These are phyloP conservation scores for Apostichopus californicus DNA, from an alignment of 35 echinoderm and acorn worm genomes.

Conservation along the genomic window DNA sequence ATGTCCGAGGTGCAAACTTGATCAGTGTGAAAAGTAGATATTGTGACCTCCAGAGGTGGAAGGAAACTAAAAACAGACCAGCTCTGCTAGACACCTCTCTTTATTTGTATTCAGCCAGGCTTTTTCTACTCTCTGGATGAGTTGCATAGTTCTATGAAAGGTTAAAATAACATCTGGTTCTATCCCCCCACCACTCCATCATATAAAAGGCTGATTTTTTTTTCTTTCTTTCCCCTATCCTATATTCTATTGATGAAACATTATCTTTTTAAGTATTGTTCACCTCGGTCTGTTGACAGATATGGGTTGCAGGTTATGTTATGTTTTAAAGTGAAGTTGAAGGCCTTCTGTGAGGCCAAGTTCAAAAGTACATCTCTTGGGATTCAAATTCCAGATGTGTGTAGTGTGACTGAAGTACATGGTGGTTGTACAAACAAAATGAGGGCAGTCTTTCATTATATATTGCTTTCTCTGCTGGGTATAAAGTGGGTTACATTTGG, in stretches of 20 bases:
- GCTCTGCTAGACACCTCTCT: not conserved
- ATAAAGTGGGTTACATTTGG: too few species aligned
- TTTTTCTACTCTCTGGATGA: not conserved
- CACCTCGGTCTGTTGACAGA: not conserved
- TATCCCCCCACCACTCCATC: not conserved
- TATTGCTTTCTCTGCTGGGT: too few species aligned
- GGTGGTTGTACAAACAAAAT: not conserved
- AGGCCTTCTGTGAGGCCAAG: slow-evolving; percentile 19
- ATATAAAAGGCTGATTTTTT: not conserved
- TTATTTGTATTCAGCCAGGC: not conserved
- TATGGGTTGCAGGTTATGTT: slow-evolving; percentile 13
- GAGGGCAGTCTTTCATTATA: slow-evolving; percentile 2
- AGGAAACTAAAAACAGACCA: not conserved
- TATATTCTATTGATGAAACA: not conserved
- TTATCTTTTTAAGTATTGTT: slow-evolving; percentile 17
- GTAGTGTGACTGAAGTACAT: not conserved
- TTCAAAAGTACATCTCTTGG: not conserved
- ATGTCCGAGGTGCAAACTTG: not conserved
- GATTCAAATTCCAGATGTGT: not conserved
- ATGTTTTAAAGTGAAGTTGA: not conserved
- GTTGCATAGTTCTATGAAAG: slow-evolving; percentile 4
- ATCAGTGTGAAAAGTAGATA: not conserved
- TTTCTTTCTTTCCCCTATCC: not conserved
- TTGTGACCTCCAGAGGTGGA: not conserved
- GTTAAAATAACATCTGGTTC: slow-evolving; percentile 8